These are phyloP conservation scores for Phania funesta DNA, from an alignment of 2,888 invertebrate species.

Conservation along the genomic window DNA sequence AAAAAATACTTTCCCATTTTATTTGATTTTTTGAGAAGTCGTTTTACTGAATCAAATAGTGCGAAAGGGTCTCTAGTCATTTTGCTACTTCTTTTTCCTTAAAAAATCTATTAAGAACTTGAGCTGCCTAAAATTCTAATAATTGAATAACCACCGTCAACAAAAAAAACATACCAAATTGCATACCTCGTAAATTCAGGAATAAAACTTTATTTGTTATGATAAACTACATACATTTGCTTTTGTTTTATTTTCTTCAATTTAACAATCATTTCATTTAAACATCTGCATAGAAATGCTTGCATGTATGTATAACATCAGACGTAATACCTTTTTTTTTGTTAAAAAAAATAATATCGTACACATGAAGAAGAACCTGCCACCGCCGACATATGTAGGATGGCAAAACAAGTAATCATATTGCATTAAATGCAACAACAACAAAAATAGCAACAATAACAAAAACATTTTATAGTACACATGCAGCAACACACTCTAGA, in stretches of 20 bases:
- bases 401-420: constrained; percentile 36
- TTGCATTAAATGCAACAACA: constrained; percentile 41
- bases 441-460: background rate
- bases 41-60: too few relatives aligned
- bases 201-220: background rate
- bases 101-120: too few relatives aligned
- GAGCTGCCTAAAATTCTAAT: too few relatives aligned
- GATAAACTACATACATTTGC: background rate
- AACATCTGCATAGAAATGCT: background rate
- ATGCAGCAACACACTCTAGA: background rate
- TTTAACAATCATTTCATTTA: background rate
- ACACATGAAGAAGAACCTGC: constrained; percentile 31
- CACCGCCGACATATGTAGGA: constrained; percentile 29
- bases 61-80: too few relatives aligned
- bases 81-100: too few relatives aligned
- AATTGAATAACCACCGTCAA: too few relatives aligned
- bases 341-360: background rate
- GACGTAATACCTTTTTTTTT: constrained; percentile 7
- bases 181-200: background rate
- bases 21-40: too few relatives aligned
- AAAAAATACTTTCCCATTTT: too few relatives aligned
- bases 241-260: background rate
- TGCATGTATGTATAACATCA: background rate
- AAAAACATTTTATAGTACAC: background rate
- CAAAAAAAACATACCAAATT: too few relatives aligned